phyloP scores from a whole-genome alignment of 1,140 invertebrate species.

The Eubasilissa regina region DNA sequence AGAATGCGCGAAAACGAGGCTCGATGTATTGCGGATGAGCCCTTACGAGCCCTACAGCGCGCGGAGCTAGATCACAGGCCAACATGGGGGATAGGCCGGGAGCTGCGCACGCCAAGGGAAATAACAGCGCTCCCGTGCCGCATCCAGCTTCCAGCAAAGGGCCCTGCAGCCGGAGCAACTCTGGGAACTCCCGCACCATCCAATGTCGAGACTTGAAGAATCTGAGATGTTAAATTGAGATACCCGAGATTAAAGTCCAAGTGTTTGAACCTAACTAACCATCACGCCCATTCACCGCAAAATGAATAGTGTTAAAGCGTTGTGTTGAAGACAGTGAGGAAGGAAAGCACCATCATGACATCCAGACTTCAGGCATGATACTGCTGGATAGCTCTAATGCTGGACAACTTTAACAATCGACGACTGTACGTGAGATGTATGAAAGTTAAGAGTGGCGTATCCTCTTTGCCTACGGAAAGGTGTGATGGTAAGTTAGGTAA shows the following conservation, averaged over 20 bases:
- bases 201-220: constrained; percentile 99
- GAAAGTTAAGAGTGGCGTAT: no score
- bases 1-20: constrained; percentile 62
- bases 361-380: no score
- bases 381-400: no score
- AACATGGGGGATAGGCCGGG: constrained; percentile 82
- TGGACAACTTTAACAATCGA: background rate
- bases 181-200: constrained; percentile 95
- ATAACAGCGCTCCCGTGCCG: constrained; percentile 97
- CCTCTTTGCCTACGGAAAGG: no score
- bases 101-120: constrained; percentile 90
- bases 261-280: no score
- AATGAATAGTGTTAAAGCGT: no score
- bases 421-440: no score
- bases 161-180: constrained; percentile 72
- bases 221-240: constrained; percentile 64
- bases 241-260: no score
- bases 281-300: no score
- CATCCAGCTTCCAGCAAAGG: constrained; percentile 91
- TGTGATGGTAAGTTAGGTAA: no score
- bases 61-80: constrained; percentile 95
- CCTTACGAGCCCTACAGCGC: constrained; percentile 92
- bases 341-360: no score
- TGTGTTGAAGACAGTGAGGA: no score
- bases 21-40: constrained; percentile 75